These are phyloP conservation scores for Leptodirus hochenwartii DNA, from an alignment of 2,888 invertebrate genomes.

Conservation along the genomic window DNA sequence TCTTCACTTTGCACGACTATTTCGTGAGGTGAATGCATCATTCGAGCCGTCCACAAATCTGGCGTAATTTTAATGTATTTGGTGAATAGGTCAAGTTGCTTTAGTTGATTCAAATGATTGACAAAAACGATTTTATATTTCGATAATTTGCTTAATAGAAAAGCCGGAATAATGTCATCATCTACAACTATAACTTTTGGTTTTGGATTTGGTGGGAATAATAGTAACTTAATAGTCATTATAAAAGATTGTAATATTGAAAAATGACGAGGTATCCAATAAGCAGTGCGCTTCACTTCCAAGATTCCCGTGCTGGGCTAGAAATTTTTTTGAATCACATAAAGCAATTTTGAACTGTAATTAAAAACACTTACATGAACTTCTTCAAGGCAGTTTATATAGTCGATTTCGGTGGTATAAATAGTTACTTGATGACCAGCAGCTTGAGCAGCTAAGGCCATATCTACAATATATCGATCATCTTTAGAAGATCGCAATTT, in stretches of 20 bases:
- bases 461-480: constrained; percentile 21
- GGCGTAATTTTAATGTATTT: constrained; percentile 17
- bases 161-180: constrained; percentile 17
- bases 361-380: constrained; percentile 16
- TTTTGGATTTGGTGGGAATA: constrained; percentile 18
- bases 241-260: constrained; percentile 16
- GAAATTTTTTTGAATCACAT: constrained; percentile 7
- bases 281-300: constrained; percentile 17
- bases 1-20: constrained; percentile 20
- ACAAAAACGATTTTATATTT: constrained; percentile 19
- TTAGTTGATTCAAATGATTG: constrained; percentile 14
- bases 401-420: constrained; percentile 17
- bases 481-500: constrained; percentile 18
- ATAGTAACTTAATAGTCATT: constrained; percentile 18
- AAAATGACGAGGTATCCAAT: constrained; percentile 19
- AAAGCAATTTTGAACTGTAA: background rate
- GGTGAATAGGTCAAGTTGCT: constrained; percentile 11
- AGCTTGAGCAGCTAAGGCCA: constrained; percentile 18
- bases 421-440: constrained; percentile 20
- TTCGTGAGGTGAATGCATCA: constrained; percentile 20
- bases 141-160: constrained; percentile 18
- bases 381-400: constrained; percentile 17
- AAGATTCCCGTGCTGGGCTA: constrained; percentile 16
- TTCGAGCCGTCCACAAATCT: constrained; percentile 18
- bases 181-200: constrained; percentile 21